These are phyloP conservation scores for Caenorhabditis tropicalis DNA, from an alignment of 1,140 invertebrate genomes.

Conservation along the genomic window DNA sequence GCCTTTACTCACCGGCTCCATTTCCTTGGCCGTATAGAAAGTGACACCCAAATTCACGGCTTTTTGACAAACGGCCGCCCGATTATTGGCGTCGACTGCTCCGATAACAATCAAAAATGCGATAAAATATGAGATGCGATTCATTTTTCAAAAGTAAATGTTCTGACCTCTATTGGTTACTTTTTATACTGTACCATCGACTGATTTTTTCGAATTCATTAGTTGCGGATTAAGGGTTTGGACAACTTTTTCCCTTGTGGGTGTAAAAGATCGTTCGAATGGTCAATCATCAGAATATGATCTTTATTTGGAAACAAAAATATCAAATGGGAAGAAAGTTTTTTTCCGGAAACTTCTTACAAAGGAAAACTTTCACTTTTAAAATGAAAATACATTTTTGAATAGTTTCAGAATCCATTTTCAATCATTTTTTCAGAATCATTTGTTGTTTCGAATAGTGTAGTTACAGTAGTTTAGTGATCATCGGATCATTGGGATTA, in stretches of 20 bases:
- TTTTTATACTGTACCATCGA: neutral
- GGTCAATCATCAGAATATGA: neutral
- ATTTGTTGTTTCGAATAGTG: no score
- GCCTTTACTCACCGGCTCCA: neutral
- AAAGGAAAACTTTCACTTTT: no score
- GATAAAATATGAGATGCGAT: neutral
- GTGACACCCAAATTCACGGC: slow-evolving; percentile 27
- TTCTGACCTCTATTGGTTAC: neutral
- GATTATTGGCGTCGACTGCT: neutral
- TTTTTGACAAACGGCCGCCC: neutral
- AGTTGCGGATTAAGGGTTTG: neutral
- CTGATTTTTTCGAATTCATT: neutral
- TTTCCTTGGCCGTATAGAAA: slow-evolving; percentile 11
- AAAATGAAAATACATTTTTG: no score
- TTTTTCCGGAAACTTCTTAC: no score
- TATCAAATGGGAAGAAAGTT: no score
- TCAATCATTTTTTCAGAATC: no score
- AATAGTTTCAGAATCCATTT: no score
- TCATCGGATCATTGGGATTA: no score
- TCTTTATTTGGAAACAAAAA: neutral
- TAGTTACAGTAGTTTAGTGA: no score
- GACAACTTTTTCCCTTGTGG: neutral
- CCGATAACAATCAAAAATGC: neutral
- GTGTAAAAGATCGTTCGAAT: neutral
- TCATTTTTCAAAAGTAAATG: neutral